These are phyloP conservation scores for Brachionichthys hirsutus DNA, from an alignment of 2,113 vertebrate genomes.

Conservation along the genomic window DNA sequence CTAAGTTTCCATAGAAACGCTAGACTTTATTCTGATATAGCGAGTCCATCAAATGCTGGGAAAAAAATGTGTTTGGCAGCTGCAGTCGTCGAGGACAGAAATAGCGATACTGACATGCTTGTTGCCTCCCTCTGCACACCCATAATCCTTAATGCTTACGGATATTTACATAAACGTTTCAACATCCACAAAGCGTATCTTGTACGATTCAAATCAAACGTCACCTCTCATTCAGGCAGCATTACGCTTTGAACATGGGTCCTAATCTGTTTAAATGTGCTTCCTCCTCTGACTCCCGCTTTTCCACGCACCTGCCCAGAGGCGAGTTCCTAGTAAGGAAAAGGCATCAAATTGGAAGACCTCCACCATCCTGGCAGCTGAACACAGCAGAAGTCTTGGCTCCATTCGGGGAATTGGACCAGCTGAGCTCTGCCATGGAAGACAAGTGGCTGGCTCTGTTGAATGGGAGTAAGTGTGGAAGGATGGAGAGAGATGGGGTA, in stretches of 20 bases:
- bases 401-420: constrained; percentile 68
- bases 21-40: constrained; percentile 75
- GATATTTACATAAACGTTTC: constrained; percentile 74
- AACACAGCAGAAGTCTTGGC: constrained; percentile 73
- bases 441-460: constrained; percentile 68
- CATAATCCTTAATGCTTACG: constrained; percentile 73
- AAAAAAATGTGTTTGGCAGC: constrained; percentile 72
- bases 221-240: constrained; percentile 71
- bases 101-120: constrained; percentile 76
- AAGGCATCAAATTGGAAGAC: constrained; percentile 68
- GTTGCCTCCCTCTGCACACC: constrained; percentile 72
- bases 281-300: constrained; percentile 62
- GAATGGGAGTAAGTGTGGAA: constrained; percentile 59
- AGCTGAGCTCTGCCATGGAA: constrained; percentile 65
- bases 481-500: constrained; percentile 39
- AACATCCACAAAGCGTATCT: constrained; percentile 71
- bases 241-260: constrained; percentile 71
- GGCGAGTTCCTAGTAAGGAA: constrained; percentile 64
- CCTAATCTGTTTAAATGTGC: constrained; percentile 73
- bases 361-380: constrained; percentile 73
- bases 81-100: constrained; percentile 73
- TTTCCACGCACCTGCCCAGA: constrained; percentile 70
- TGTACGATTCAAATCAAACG: constrained; percentile 70
- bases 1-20: constrained; percentile 81
- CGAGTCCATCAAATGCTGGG: constrained; percentile 76